Percentiles rank a stretch among this genome's conserved stretches.
phyloP scores from a whole-genome alignment of 1,140 invertebrate genomes.

The Marisa cornuarietis region DNA sequence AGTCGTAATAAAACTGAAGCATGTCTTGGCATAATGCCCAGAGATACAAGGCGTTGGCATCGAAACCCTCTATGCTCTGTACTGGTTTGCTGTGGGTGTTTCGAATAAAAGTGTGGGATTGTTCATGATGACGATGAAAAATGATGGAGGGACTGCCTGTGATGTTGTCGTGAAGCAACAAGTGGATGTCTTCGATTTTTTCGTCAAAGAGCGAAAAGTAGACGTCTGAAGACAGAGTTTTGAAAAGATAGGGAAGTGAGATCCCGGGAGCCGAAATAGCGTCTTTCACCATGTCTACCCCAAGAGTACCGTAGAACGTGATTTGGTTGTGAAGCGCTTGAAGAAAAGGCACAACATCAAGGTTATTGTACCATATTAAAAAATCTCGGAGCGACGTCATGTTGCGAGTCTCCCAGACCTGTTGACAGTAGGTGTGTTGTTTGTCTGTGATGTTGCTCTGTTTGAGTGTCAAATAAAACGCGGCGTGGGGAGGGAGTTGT shows the following conservation, averaged over 20 bases:
- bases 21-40: slow-evolving; percentile 21
- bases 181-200: slow-evolving; percentile 27
- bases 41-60: slow-evolving; percentile 37
- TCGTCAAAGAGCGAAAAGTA: too few species aligned
- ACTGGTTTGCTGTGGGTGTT: background rate
- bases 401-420: slow-evolving; percentile 30
- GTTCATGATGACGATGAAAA: slow-evolving; percentile 33
- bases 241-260: slow-evolving; percentile 29
- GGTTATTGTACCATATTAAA: slow-evolving; percentile 39
- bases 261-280: slow-evolving; percentile 34
- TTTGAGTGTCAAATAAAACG: slow-evolving; percentile 31
- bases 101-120: slow-evolving; percentile 21
- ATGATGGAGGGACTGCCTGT: slow-evolving; percentile 34
- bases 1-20: too few species aligned
- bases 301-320: slow-evolving; percentile 23
- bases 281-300: slow-evolving; percentile 36
- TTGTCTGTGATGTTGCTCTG: slow-evolving; percentile 24
- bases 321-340: slow-evolving; percentile 27
- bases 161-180: slow-evolving; percentile 25
- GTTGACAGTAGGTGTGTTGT: slow-evolving; percentile 29
- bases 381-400: slow-evolving; percentile 37
- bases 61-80: slow-evolving; percentile 27
- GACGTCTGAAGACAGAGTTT: slow-evolving; percentile 13
- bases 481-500: slow-evolving; percentile 22
- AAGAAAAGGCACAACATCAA: slow-evolving; percentile 32